Conservation (phyloP, 2,113 vertebrate species). For the Promerops cafer region DNA sequence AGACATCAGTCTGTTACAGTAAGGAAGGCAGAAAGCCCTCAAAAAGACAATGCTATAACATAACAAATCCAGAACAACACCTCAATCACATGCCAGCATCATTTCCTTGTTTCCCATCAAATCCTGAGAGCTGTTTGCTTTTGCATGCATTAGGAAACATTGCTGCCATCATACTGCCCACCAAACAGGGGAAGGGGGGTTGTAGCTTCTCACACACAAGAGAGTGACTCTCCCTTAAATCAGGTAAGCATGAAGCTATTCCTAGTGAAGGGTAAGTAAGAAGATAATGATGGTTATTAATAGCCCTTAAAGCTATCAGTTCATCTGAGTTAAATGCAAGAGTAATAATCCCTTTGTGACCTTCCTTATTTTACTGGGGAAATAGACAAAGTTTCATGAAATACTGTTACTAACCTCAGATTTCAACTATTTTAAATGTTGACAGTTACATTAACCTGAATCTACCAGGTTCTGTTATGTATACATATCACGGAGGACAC, state of each 20-base stretch:
- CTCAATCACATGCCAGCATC: background rate
- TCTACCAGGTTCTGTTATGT: background rate
- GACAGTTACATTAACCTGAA: background rate
- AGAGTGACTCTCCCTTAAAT: background rate
- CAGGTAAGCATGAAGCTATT: constrained; percentile 15
- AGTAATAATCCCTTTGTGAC: constrained; percentile 31
- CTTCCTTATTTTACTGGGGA: background rate
- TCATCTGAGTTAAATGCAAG: constrained; percentile 29
- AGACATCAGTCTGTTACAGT: background rate
- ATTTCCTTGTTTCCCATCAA: background rate
- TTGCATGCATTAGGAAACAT: background rate
- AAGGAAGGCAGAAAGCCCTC: background rate
- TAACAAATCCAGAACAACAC: background rate
- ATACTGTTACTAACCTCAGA: background rate
- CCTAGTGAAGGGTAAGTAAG: constrained; percentile 6
- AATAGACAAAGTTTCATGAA: background rate
- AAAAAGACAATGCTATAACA: background rate
- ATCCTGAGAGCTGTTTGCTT: background rate
- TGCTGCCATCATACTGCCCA: background rate
- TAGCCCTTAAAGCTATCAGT: constrained; percentile 46
- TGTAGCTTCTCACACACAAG: background rate
- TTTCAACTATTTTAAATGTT: background rate
- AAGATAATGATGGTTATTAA: constrained; percentile 54
- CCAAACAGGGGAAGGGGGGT: background rate
- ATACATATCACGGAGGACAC: background rate